phyloP scores from a whole-genome alignment of 2,113 vertebrate species.

The Crotalus helleri region DNA sequence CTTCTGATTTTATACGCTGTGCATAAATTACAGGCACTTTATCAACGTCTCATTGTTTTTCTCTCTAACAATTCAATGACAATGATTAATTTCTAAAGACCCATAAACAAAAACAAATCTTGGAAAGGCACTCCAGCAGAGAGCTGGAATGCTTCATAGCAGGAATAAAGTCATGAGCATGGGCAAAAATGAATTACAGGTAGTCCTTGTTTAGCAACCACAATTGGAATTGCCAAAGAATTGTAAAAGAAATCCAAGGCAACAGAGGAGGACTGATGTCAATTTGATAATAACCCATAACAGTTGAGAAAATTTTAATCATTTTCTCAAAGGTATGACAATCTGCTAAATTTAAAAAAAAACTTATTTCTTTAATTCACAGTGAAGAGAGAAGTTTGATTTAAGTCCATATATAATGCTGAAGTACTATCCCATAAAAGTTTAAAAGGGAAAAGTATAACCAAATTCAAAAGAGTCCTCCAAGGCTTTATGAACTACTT shows the following conservation, averaged over 20 bases:
- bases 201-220: not conserved
- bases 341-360: not conserved
- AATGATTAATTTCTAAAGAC: slow-evolving; percentile 78
- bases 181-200: not conserved
- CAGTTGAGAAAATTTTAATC: slow-evolving; percentile 1
- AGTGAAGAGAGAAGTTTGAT: not conserved
- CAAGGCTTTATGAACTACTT: not conserved
- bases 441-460: slow-evolving; percentile 9
- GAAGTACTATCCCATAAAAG: not conserved
- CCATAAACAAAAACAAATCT: slow-evolving; percentile 69
- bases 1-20: slow-evolving; percentile 68
- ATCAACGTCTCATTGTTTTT: slow-evolving; percentile 77
- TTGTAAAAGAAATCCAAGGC: not conserved
- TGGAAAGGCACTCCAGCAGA: slow-evolving; percentile 64
- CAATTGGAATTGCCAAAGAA: not conserved
- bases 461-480: not conserved
- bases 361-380: not conserved
- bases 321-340: not conserved
- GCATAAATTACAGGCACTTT: slow-evolving; percentile 69
- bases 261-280: not conserved
- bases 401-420: not conserved
- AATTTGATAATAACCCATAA: not conserved
- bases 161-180: slow-evolving; percentile 2
- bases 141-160: slow-evolving; percentile 24
- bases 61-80: slow-evolving; percentile 65